phyloP scores from a whole-genome alignment of 2,888 invertebrate genomes.

The Ophion obscuratus region DNA sequence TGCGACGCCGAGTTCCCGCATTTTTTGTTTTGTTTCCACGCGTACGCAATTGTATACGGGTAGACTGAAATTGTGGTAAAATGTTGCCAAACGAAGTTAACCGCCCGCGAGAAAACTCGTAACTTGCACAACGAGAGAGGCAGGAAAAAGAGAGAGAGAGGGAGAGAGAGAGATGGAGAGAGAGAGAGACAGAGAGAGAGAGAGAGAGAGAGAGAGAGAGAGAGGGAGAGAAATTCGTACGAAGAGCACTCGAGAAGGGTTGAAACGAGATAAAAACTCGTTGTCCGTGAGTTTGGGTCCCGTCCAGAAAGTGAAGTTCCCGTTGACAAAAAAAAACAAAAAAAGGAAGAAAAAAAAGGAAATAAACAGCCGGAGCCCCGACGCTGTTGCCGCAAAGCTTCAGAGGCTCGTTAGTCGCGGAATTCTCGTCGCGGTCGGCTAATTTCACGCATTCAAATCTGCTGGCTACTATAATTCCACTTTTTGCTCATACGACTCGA shows the following conservation, averaged over 20 bases:
- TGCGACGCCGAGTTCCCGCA: background rate
- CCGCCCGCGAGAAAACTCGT: conserved; percentile 51
- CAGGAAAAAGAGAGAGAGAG: conserved; percentile 21
- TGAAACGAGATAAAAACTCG: conserved; percentile 50
- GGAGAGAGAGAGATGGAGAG: background rate
- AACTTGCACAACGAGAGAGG: conserved; percentile 16
- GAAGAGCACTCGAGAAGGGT: conserved; percentile 22
- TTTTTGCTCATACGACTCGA: conserved; percentile 35
- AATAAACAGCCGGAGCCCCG: background rate
- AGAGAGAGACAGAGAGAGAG: conserved; percentile 23
- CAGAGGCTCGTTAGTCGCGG: conserved; percentile 48
- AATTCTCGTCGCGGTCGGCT: conserved; percentile 44
- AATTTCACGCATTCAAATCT: conserved; percentile 32
- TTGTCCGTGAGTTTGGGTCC: conserved; percentile 47
- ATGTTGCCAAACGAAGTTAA: conserved; percentile 61
- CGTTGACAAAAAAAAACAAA: conserved; percentile 14
- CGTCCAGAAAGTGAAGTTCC: conserved; percentile 50
- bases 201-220: conserved; percentile 13
- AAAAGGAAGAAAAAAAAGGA: background rate
- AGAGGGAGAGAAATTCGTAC: conserved; percentile 3
- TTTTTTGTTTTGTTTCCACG: background rate
- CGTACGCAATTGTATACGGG: conserved; percentile 28
- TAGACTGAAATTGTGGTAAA: conserved; percentile 47
- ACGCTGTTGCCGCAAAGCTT: conserved; percentile 37
- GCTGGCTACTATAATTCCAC: conserved; percentile 33